These are phyloP conservation scores for Phalanger gymnotis DNA, from an alignment of 2,797 vertebrate genomes.

Conservation along the genomic window DNA sequence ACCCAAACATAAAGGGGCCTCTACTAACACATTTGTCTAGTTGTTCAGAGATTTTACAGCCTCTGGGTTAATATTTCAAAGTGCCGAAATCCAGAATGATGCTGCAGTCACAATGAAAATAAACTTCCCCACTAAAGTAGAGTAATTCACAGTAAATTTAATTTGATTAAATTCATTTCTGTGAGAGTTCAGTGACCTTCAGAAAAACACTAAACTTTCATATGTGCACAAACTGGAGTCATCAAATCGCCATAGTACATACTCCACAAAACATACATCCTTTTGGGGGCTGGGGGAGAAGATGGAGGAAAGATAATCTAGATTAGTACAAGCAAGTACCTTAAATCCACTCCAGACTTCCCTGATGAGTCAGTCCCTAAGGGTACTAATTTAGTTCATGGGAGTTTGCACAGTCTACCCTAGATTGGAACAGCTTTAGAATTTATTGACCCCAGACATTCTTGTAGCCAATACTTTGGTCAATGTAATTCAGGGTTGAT, in stretches of 20 bases:
- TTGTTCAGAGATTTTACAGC: background rate
- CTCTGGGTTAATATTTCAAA: background rate
- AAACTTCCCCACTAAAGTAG: background rate
- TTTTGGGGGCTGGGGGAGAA: background rate
- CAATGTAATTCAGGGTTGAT: slow-evolving; percentile 18
- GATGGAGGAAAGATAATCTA: background rate
- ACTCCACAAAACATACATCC: background rate
- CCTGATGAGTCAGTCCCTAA: background rate
- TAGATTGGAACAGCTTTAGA: slow-evolving; percentile 13
- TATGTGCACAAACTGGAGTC: background rate
- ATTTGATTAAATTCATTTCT: background rate
- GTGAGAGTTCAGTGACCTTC: background rate
- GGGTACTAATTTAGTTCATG: background rate
- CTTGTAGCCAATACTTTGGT: background rate
- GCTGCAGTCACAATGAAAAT: background rate
- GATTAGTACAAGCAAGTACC: background rate
- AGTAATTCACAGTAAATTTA: background rate
- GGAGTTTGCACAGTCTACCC: slow-evolving; percentile 16
- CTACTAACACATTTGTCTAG: slow-evolving; percentile 20
- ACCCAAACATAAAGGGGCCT: slow-evolving; percentile 48
- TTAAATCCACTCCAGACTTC: background rate
- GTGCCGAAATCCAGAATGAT: slow-evolving; percentile 14
- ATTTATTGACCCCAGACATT: slow-evolving; percentile 9
- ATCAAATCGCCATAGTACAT: background rate
- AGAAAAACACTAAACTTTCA: background rate